Percentiles rank a stretch among this genome's conserved stretches.
Conservation (phyloP, 2,113 vertebrate species). For the Microcebus jonahi region DNA sequence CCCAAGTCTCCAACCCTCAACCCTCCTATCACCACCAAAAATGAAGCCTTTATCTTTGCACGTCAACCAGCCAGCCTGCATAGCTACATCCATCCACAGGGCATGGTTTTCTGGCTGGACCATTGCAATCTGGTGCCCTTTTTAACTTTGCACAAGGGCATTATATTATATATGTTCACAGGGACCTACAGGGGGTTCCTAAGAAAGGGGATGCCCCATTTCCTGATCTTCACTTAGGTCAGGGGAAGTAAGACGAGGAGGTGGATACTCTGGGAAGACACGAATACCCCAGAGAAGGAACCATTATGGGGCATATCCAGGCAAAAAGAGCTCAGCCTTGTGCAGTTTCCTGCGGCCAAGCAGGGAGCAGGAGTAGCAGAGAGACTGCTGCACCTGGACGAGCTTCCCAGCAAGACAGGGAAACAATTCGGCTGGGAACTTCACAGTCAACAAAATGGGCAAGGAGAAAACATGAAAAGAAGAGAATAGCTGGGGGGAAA, state of each 20-base stretch:
- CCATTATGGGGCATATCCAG: neutral
- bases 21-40: neutral
- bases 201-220: neutral
- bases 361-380: neutral
- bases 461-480: neutral
- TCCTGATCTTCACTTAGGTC: neutral
- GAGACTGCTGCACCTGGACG: neutral
- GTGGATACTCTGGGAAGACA: neutral
- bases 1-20: accelerated
- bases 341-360: too few relatives aligned
- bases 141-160: neutral
- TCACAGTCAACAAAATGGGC: neutral
- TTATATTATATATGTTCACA: neutral
- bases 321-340: neutral
- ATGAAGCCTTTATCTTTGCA: neutral
- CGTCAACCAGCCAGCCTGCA: neutral
- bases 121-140: neutral
- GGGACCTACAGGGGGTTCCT: neutral
- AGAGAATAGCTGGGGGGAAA: too few relatives aligned
- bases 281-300: neutral
- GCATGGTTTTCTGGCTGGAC: neutral
- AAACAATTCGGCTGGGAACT: neutral
- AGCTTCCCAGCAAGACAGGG: neutral
- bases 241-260: neutral
- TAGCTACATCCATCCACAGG: neutral